These are phyloP conservation scores for Oxystoma pomonae DNA, from an alignment of 2,888 invertebrate genomes.

Conservation along the genomic window DNA sequence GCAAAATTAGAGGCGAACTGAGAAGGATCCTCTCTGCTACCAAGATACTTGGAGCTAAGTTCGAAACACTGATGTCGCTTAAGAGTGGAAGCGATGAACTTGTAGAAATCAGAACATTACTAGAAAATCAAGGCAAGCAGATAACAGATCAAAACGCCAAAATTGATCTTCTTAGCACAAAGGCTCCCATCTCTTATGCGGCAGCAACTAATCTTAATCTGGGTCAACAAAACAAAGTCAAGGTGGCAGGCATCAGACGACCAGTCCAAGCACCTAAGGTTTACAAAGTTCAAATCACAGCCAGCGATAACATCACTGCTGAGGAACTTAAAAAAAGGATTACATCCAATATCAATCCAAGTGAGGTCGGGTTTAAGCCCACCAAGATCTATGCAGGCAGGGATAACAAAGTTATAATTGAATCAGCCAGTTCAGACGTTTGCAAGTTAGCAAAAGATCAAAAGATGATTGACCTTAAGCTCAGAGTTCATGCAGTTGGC, in stretches of 20 bases:
- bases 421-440: background rate
- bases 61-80: background rate
- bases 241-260: background rate
- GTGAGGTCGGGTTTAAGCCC: conserved; percentile 4
- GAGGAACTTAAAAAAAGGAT: background rate
- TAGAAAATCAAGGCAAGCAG: background rate
- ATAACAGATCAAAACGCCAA: background rate
- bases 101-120: background rate
- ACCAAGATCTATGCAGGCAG: background rate
- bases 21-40: background rate
- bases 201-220: too few relatives aligned
- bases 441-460: background rate
- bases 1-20: background rate
- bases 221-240: background rate
- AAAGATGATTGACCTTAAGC: background rate
- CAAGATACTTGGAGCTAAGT: background rate
- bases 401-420: conserved; percentile 6
- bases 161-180: background rate
- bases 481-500: background rate
- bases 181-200: background rate
- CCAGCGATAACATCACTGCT: background rate
- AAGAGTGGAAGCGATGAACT: background rate
- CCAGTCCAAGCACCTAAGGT: background rate
- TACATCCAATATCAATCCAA: background rate
- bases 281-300: background rate